Conservation (phyloP, 2,113 vertebrate species). For the Sarotherodon lohbergeri region DNA sequence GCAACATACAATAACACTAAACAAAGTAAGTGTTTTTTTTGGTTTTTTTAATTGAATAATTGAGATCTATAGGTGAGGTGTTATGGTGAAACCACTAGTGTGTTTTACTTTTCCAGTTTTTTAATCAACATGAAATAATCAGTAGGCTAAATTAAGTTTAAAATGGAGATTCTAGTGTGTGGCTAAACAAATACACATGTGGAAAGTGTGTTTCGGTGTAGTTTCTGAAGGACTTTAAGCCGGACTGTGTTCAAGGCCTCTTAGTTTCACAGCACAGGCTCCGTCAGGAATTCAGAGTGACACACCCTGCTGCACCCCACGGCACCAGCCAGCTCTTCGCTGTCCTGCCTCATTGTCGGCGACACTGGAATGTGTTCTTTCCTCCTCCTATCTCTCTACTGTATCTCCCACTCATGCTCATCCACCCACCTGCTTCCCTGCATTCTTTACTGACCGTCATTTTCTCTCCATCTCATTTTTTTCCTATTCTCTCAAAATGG, state of each 20-base stretch:
- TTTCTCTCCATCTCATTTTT: background rate
- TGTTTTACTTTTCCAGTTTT: background rate
- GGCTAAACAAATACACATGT: background rate
- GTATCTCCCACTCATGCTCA: background rate
- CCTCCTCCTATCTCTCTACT: slow-evolving; percentile 1
- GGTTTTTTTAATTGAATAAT: background rate
- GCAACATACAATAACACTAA: slow-evolving; percentile 85
- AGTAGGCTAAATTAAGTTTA: background rate
- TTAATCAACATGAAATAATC: background rate
- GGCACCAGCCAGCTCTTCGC: slow-evolving; percentile 21
- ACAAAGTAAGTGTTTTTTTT: slow-evolving; percentile 72
- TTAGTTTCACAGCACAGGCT: slow-evolving; percentile 16
- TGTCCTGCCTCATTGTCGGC: slow-evolving; percentile 12
- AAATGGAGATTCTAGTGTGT: background rate
- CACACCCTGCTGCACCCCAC: slow-evolving; percentile 49
- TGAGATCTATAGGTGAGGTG: background rate
- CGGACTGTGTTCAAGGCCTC: background rate
- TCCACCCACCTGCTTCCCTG: background rate
- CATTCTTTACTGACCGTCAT: background rate
- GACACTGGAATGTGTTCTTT: slow-evolving; percentile 47
- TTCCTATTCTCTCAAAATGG: background rate
- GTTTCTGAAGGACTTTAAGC: background rate
- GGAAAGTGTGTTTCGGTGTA: background rate
- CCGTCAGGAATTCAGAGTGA: slow-evolving; percentile 34
- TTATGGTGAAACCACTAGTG: fast-evolving